Base-by-base conservation (phyloP, 2,113 vertebrate species). In the Mus spicilegus region DNA sequence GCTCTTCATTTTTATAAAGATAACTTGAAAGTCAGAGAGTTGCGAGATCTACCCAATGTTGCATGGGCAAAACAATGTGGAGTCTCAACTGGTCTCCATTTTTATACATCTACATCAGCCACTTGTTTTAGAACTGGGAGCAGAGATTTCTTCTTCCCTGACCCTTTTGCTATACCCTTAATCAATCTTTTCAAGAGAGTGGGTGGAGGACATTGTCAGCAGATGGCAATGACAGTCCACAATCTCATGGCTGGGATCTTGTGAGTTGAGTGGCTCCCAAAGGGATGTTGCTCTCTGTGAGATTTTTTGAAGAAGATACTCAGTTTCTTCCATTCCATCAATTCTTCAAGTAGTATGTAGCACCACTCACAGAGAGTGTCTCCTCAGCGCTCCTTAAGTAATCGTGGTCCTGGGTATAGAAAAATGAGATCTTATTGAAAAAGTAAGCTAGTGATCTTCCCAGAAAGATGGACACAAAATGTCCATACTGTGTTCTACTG, bases 351-450 rank as follows among this genome's bases (percentile, higher is more conserved):
- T 33, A 89, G 5, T 13, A 0, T 11, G 8, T 30, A 20, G 1
- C 3, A 69, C 20, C 22, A 24, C 3, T 86, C 3, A 61, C 22
- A 49, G 16, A 28, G 82, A 58, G 22, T 39, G 1, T 16, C 73
- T 1, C 51, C 11, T 90, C 49, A 13, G 3, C 70, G 19, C n/a
- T 92, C 61, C 14, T 72, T 24, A 65, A 70, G 46, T 39, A 49
- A n/a, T 14, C 14, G 22, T 39, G 65, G 54, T 56, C 24, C 61
- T 89, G n/a, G 5, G 30, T 24, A 24, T 58, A 61, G 14, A 93
- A 33, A 49, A 84, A 87, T 49, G 4, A 87, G 14, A 88, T 54
- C 91, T 61, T 42, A 46, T 39, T 87, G 28, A 94, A 87, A 95
- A 42, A 22, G 72, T 61, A 49, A 19, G 16, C 11, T 51, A 63